Conservation (phyloP, 2,113 vertebrate genomes). For the Periophthalmus modestus region DNA sequence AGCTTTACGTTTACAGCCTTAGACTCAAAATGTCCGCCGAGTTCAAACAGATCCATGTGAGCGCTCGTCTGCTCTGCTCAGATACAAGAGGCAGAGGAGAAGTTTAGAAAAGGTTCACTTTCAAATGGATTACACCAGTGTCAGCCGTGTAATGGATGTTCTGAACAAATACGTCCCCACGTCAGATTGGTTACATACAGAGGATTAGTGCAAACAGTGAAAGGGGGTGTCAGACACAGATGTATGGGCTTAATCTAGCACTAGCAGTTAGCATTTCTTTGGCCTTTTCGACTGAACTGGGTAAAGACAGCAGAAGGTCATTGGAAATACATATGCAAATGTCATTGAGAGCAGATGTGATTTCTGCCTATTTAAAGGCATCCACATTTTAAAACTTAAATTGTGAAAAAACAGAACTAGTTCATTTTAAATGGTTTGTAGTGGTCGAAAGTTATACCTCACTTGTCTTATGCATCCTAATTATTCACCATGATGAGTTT, state of each 20-base stretch:
- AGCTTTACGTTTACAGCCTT: constrained; percentile 10
- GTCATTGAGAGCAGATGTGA: no score
- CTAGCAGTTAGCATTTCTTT: neutral
- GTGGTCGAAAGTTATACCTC: no score
- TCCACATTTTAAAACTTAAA: no score
- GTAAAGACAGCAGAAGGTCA: neutral
- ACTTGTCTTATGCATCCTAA: no score
- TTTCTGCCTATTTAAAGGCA: no score
- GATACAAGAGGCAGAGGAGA: neutral
- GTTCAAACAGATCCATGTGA: neutral
- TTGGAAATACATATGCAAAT: neutral
- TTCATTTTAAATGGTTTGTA: no score
- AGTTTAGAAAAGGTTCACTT: neutral
- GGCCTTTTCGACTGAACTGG: neutral
- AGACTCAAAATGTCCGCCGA: neutral
- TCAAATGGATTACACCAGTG: neutral
- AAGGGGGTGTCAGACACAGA: neutral
- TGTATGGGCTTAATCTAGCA: neutral
- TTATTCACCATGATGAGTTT: no score
- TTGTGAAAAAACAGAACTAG: no score
- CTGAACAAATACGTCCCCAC: neutral
- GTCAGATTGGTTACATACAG: neutral
- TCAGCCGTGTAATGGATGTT: constrained; percentile 7
- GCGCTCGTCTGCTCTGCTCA: constrained; percentile 10
- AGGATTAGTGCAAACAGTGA: neutral